A percentile compares a stretch with the other conserved stretches of the same genome.
Conservation (phyloP, 2,113 vertebrate species). For the Dasyurus viverrinus region DNA sequence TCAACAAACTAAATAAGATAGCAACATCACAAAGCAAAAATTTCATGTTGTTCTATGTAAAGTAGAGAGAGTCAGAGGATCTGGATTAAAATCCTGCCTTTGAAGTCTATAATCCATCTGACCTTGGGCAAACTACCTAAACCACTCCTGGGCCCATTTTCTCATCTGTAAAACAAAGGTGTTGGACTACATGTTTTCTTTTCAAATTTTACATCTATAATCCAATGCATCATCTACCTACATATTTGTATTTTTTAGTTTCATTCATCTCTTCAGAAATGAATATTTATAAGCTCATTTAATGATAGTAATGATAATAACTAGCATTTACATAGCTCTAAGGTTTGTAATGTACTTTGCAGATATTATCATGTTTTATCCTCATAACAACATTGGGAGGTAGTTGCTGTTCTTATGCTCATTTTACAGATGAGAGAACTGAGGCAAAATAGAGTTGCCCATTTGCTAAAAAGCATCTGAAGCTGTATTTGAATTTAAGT, state of each 20-base stretch:
- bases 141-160: too few species aligned
- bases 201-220: background rate
- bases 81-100: too few species aligned
- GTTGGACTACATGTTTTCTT: background rate
- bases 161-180: too few species aligned
- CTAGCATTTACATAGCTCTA: background rate
- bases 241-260: background rate
- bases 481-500: background rate
- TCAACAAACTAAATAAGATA: background rate
- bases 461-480: background rate
- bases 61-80: too few species aligned
- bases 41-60: background rate
- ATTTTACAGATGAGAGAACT: background rate
- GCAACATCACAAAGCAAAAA: background rate
- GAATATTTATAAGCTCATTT: constrained; percentile 3
- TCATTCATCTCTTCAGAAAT: background rate
- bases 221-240: background rate
- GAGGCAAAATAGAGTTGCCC: background rate
- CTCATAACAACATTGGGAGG: background rate
- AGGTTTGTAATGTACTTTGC: background rate
- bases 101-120: too few species aligned
- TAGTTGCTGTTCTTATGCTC: background rate
- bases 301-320: background rate
- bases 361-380: background rate
- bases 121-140: too few species aligned